Percentiles rank a stretch among this genome's conserved stretches.
Conservation (phyloP, 2,113 vertebrate species). For the Vombatus ursinus region DNA sequence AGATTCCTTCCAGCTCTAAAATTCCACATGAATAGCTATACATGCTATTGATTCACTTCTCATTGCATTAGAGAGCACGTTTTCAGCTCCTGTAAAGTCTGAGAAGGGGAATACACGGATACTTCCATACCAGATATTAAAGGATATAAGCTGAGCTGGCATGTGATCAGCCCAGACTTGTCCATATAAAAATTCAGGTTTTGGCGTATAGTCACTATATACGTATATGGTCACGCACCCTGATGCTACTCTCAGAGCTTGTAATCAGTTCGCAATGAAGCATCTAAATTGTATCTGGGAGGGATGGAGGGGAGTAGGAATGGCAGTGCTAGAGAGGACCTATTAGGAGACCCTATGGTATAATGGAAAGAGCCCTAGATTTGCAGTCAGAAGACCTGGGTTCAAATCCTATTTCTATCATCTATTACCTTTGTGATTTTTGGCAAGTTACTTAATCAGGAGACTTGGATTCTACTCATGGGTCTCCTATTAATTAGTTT, state of each 20-base stretch:
- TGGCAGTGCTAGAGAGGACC: not conserved
- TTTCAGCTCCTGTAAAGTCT: conserved; percentile 5
- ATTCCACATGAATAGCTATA: not conserved
- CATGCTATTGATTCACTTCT: not conserved
- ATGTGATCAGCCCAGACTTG: not conserved
- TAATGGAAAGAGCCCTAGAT: too few relatives aligned
- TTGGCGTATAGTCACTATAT: not conserved
- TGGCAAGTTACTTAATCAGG: too few relatives aligned
- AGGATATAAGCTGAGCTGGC: not conserved
- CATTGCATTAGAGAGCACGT: not conserved
- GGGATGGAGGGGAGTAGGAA: too few relatives aligned
- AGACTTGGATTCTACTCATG: not conserved
- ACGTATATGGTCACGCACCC: not conserved
- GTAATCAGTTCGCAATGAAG: not conserved
- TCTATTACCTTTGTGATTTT: too few relatives aligned
- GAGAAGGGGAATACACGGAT: conserved; percentile 14
- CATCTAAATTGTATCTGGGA: not conserved
- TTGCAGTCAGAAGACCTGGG: too few relatives aligned
- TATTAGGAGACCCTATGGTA: not conserved
- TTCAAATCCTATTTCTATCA: too few relatives aligned
- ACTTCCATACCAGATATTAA: not conserved
- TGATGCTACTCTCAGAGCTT: not conserved
- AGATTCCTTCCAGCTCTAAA: not conserved
- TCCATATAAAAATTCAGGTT: not conserved
- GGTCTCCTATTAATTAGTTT: not conserved